These are phyloP conservation scores for Physella acuta DNA, from an alignment of 1,140 invertebrate species.

Conservation along the genomic window DNA sequence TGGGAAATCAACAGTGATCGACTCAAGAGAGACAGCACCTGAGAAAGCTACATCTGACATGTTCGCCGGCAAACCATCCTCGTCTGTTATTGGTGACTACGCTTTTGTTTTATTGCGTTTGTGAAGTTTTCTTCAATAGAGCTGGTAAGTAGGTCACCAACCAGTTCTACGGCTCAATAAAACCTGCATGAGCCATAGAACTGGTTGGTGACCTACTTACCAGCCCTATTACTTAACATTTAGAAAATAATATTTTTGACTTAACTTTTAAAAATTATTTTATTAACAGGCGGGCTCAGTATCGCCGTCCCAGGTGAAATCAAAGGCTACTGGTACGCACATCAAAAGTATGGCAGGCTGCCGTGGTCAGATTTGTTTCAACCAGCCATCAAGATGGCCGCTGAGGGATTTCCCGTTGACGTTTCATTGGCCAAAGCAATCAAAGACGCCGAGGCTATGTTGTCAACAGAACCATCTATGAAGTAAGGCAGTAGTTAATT, in stretches of 20 bases:
- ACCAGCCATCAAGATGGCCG: conserved; percentile 65
- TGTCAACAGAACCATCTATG: conserved; percentile 29
- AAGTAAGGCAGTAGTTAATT: conserved; percentile 24
- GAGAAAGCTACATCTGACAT: conserved; percentile 45
- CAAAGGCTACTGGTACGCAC: conserved; percentile 81
- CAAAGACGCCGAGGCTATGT: conserved; percentile 15
- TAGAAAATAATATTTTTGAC: too few relatives aligned
- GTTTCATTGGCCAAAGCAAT: conserved; percentile 32
- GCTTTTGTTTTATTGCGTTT: too few relatives aligned
- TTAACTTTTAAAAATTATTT: too few relatives aligned
- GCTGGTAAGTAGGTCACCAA: too few relatives aligned
- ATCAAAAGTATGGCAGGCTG: conserved; percentile 66
- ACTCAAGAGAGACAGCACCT: conserved; percentile 55
- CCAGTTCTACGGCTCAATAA: too few relatives aligned
- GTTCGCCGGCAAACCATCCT: conserved; percentile 37
- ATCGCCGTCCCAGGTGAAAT: conserved; percentile 89
- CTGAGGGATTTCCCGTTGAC: conserved; percentile 49
- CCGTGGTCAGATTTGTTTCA: conserved; percentile 78
- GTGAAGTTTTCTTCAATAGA: too few relatives aligned
- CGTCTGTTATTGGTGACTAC: conserved; percentile 13
- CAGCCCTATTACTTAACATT: too few relatives aligned
- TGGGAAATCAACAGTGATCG: conserved; percentile 31
- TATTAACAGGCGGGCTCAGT: conserved; percentile 52
- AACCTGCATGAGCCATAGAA: too few relatives aligned
- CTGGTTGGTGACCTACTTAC: too few relatives aligned